phyloP scores from a whole-genome alignment of 35 echinoderm and acorn worm species.

The Holothuria glaberrima region DNA sequence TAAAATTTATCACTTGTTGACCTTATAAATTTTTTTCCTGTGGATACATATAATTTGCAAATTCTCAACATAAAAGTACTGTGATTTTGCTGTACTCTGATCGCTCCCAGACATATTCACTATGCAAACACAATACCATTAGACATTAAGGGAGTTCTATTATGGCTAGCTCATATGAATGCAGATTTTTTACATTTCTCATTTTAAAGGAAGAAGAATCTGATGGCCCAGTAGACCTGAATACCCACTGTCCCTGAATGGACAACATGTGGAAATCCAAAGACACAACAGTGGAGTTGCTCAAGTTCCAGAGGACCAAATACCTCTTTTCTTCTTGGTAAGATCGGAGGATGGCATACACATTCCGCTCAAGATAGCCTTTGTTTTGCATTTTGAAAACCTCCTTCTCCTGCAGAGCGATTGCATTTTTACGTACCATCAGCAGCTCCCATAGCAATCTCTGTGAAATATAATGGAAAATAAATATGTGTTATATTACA shows the following conservation, averaged over 20 bases:
- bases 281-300: not conserved
- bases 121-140: not conserved
- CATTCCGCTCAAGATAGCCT: not conserved
- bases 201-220: not conserved
- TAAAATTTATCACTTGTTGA: too few species aligned
- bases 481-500: too few species aligned
- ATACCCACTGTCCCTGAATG: conserved; percentile 19
- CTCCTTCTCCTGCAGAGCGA: not conserved
- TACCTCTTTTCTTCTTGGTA: conserved; percentile 21
- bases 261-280: conserved; percentile 28
- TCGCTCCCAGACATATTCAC: too few species aligned
- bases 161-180: conserved; percentile 9
- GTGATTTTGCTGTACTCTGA: too few species aligned
- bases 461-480: too few species aligned
- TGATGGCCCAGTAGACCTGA: not conserved
- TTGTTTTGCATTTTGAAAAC: not conserved
- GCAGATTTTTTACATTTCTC: conserved; percentile 3
- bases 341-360: conserved; percentile 31
- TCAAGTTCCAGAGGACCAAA: conserved; percentile 32
- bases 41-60: too few species aligned
- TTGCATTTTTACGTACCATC: not conserved
- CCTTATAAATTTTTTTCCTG: too few species aligned
- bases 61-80: too few species aligned
- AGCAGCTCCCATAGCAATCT: not conserved
- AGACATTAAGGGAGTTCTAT: conserved; percentile 51